Evolutionary conservation across 2,888 invertebrate species (phyloP), one percentile per base, ranked within the genome.

Genomic region (Alloplasta piceator): DNA sequence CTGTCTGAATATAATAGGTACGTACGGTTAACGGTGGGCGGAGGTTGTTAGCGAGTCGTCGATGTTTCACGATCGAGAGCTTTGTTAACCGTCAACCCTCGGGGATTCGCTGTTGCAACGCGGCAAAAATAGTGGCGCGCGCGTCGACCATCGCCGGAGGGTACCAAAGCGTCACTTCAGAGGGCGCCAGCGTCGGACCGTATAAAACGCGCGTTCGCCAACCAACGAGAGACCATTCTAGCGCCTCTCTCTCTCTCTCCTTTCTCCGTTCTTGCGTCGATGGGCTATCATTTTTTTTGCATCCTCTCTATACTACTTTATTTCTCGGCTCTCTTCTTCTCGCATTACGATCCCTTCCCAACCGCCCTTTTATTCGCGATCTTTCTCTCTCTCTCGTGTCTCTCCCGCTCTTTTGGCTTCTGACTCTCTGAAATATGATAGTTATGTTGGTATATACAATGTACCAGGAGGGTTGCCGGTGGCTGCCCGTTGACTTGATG

Each of bases 401-500:
- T 48, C 58, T 43, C 67, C 48, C 26, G 26, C 26, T 26, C 26
- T 26, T 3, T 26, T 73, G 82, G 78, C 82, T 56, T 58, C 78
- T 84, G 86, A 82, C 87, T 87, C 87, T 87, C 87, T 90, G 90
- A 90, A 90, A 90, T 90, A 91, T 89, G 91, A 90, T 89, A 88
- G 87, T 87, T 70, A n/a, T 55, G 48, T 50, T 36, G n/a, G 36
- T 52, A 14, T 66, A 77, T 10, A 52, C 14, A 60, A 84, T 26
- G 26, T 26, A 26, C 26, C 26, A 82, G 83, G 82, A 84, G 80
- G 83, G 78, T 82, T 71, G 82, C 82, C 73, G 83, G 74, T 80
- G 84, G 79, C 64, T 83, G 84, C 87, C 77, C 85, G 87, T 86
- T 86, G 86, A 74, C 73, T 73, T 74, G 78, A 79, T 79, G 72